Evolutionary conservation across 2,888 invertebrate genomes (phyloP).

Genomic region (Melinaea menophilus): DNA sequence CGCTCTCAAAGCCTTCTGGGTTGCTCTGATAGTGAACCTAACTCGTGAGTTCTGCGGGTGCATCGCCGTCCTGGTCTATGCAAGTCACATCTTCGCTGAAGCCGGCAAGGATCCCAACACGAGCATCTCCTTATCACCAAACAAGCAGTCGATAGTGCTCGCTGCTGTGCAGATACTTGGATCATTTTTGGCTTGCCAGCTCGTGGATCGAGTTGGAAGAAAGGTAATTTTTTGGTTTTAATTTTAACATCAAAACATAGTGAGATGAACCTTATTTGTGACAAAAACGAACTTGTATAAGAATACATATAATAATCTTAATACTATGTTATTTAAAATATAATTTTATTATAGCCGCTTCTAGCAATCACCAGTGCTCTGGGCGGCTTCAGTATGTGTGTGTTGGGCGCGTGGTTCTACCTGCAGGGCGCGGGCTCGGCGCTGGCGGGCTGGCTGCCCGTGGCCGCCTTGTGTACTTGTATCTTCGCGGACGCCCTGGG

Average conservation of each 20-base stretch:
- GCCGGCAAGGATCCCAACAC: slow-evolving; percentile 51
- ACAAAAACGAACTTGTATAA: no score
- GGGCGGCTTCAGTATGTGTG: slow-evolving; percentile 65
- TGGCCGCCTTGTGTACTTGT: slow-evolving; percentile 56
- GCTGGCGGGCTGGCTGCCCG: slow-evolving; percentile 68
- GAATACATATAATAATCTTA: no score
- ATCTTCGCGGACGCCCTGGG: slow-evolving; percentile 69
- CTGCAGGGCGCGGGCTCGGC: slow-evolving; percentile 46
- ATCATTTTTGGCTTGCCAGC: slow-evolving; percentile 68
- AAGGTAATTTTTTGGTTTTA: slow-evolving; percentile 45
- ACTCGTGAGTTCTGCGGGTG: slow-evolving; percentile 70
- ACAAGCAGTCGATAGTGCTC: slow-evolving; percentile 66
- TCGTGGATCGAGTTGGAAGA: slow-evolving; percentile 63
- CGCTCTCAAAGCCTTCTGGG: slow-evolving; percentile 67
- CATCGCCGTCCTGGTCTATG: slow-evolving; percentile 68
- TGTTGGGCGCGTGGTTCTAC: slow-evolving; percentile 70
- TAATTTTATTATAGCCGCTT: slow-evolving; percentile 52
- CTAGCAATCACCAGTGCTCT: slow-evolving; percentile 64
- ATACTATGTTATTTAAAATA: no score
- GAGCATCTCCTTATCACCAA: slow-evolving; percentile 59
- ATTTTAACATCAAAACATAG: no score
- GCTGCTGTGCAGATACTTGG: slow-evolving; percentile 67
- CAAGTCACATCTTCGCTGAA: slow-evolving; percentile 66
- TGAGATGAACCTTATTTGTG: no score
- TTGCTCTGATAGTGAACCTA: slow-evolving; percentile 65